Evolutionary conservation across 2,797 vertebrate genomes (phyloP).

Genomic region (Ctenopoma kingsleyae): DNA sequence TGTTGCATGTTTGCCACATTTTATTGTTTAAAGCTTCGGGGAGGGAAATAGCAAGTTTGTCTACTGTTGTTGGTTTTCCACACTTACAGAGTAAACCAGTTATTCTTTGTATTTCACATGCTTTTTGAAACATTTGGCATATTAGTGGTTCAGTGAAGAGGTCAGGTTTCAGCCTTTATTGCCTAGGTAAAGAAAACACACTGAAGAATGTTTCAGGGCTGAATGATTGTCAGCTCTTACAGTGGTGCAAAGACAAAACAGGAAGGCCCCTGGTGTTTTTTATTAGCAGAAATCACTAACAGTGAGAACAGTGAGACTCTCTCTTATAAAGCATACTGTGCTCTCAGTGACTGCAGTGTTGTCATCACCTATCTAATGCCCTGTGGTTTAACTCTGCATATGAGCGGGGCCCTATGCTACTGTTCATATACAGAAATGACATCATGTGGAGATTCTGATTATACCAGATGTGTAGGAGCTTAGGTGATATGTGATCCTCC

Average conservation of each 20-base stretch:
- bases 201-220: slow-evolving; percentile 70
- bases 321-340: slow-evolving; percentile 62
- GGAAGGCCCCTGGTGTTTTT: slow-evolving; percentile 73
- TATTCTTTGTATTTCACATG: slow-evolving; percentile 56
- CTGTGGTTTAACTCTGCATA: slow-evolving; percentile 43
- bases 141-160: slow-evolving; percentile 52
- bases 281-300: slow-evolving; percentile 78
- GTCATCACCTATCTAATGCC: slow-evolving; percentile 45
- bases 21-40: slow-evolving; percentile 3
- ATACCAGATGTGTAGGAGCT: slow-evolving; percentile 3
- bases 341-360: slow-evolving; percentile 54
- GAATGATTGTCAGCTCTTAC: slow-evolving; percentile 65
- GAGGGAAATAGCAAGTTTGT: slow-evolving; percentile 6
- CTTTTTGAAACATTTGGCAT: slow-evolving; percentile 43
- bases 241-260: slow-evolving; percentile 75
- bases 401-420: slow-evolving; percentile 25
- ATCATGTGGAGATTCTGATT: slow-evolving; percentile 9
- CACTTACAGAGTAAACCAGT: slow-evolving; percentile 13
- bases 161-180: slow-evolving; percentile 72
- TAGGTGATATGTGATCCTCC: slow-evolving; percentile 15
- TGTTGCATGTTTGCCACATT: slow-evolving; percentile 16
- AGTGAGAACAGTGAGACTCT: slow-evolving; percentile 38
- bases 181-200: slow-evolving; percentile 73
- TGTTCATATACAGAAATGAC: slow-evolving; percentile 46
- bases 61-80: slow-evolving; percentile 25